Evolutionary conservation across 1,140 invertebrate genomes (phyloP), one percentile per base, ranked within the genome.

Genomic region (Monomorium pharaonis): DNA sequence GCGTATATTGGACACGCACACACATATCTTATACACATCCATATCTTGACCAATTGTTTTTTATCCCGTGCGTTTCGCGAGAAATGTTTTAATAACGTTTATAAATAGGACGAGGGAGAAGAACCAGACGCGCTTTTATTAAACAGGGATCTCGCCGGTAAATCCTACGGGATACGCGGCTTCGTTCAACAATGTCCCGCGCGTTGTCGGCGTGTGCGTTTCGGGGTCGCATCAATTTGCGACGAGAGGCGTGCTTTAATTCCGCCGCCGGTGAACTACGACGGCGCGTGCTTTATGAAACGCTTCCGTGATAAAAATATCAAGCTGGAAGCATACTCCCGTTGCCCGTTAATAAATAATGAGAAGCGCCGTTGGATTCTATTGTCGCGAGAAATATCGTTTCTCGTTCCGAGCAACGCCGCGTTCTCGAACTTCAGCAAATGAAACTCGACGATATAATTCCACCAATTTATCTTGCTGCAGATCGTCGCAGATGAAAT

Each of bases 221-320:
- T 72, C 67, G 78, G 24, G 37, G 78, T 74, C 27, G 51, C 78
- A 60, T 83, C 78, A 83, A 83, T 74, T 83, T 27, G 62, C 76
- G 51, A 83, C 78, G 37, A 72, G 78, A 78, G 75, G 78, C 51
- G 78, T 74, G 51, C 78, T 83, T 83, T 74, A 83, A 83, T 83
- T 83, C 78, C 37, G 69, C 18, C 30, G 51, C 33, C 62, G 62
- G 24, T 49, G 67, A 42, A 58, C 78, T 58, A 74, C 24, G 78
- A 83, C 51, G 51, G 78, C 67, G 67, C 42, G 67, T 74, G 78
- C 67, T 83, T 83, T 83, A 72, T 72, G 78, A 83, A 72, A 83
- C 51, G 67, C 37, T 47, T 58, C 27, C 18, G 78, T 54, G 42
- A 83, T 83, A 72, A 83, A 83, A 83, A 83, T 83, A 83, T 72